A percentile compares a stretch with the other conserved stretches of the same genome.
phyloP scores from a whole-genome alignment of 2,888 invertebrate species.

The Drosophila glabriapex region DNA sequence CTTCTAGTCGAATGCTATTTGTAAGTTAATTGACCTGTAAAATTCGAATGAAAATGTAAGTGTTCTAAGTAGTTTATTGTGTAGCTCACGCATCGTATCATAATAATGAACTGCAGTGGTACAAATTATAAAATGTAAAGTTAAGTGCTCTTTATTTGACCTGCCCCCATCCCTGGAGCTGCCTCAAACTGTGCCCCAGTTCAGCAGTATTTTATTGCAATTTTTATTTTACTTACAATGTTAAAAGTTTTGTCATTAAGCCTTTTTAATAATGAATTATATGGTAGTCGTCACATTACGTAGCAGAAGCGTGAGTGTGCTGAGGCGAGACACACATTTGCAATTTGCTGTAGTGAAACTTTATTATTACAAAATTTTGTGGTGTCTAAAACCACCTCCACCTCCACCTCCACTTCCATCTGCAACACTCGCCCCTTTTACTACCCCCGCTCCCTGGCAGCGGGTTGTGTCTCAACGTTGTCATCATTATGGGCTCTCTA shows the following conservation, averaged over 20 bases:
- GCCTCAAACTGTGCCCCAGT: neutral
- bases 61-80: neutral
- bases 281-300: conserved; percentile 50
- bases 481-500: conserved; percentile 37
- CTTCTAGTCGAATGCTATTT: neutral
- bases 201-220: conserved; percentile 23
- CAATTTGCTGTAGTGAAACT: conserved; percentile 40
- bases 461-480: conserved; percentile 1
- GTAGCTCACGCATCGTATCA: neutral
- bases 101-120: neutral
- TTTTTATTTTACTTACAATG: conserved; percentile 48
- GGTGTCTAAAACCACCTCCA: conserved; percentile 15
- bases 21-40: neutral
- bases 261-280: conserved; percentile 77
- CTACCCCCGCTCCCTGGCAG: neutral
- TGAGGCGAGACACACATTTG: neutral
- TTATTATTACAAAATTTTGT: conserved; percentile 50
- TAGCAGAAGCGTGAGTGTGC: neutral
- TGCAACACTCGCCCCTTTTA: neutral
- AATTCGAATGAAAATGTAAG: neutral
- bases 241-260: conserved; percentile 76
- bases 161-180: no score
- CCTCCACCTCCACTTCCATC: neutral
- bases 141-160: conserved; percentile 3
- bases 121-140: neutral